Evolutionary conservation across 1,140 invertebrate genomes (phyloP).

Genomic region (Drosophila repletoides): DNA sequence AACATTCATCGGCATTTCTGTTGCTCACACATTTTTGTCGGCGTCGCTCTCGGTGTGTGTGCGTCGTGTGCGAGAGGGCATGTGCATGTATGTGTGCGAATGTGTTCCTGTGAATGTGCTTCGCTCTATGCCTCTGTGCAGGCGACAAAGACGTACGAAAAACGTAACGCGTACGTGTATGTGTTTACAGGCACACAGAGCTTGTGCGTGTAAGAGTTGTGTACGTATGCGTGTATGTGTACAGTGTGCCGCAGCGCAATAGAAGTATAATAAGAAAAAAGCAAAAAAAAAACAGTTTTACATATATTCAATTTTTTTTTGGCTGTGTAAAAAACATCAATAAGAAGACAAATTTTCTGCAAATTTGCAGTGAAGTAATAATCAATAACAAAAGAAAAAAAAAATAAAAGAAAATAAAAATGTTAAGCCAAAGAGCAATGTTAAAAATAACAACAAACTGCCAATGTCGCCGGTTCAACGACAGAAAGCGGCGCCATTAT

Average conservation of each 20-base stretch:
- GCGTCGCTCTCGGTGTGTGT: constrained; percentile 51
- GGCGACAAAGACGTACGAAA: constrained; percentile 36
- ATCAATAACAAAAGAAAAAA: constrained; percentile 58
- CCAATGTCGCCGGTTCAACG: constrained; percentile 13
- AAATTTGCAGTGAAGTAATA: constrained; percentile 46
- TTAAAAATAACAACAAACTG: constrained; percentile 49
- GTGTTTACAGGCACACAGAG: constrained; percentile 29
- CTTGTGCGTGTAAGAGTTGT: constrained; percentile 2
- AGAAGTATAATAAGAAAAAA: constrained; percentile 49
- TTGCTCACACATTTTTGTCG: constrained; percentile 33
- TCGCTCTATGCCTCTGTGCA: too few species aligned
- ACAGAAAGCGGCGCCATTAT: constrained; percentile 31
- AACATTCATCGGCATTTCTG: constrained; percentile 31
- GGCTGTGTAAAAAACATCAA: constrained; percentile 27
- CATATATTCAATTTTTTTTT: constrained; percentile 45
- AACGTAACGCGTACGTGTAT: constrained; percentile 40
- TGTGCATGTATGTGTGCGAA: constrained; percentile 12
- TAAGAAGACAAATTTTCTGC: constrained; percentile 6
- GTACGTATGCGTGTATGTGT: constrained; percentile 13
- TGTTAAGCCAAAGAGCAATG: constrained; percentile 51
- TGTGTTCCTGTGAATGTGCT: too few species aligned
- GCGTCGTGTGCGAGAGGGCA: constrained; percentile 39
- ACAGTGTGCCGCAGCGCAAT: constrained; percentile 62
- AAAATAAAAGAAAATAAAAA: constrained; percentile 28
- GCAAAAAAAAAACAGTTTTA: constrained; percentile 11